Evolutionary conservation across 2,113 vertebrate genomes (phyloP).

Genomic region (Vireo altiloquus): DNA sequence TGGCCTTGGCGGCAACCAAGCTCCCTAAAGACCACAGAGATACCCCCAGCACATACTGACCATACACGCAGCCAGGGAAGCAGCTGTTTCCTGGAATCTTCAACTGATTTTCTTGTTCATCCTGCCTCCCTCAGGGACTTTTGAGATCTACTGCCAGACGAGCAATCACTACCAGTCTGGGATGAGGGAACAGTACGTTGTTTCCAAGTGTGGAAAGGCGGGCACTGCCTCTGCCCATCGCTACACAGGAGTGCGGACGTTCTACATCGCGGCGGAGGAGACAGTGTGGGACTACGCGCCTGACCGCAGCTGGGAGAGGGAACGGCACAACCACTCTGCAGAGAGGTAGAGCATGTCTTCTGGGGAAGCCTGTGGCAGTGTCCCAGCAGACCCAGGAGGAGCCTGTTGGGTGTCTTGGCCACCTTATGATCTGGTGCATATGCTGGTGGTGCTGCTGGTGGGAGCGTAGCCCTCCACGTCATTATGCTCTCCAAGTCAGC

Average conservation of each 20-base stretch:
- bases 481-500: neutral
- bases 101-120: neutral
- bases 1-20: neutral
- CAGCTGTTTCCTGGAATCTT: neutral
- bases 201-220: conserved; percentile 53
- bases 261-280: conserved; percentile 73
- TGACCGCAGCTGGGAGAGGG: conserved; percentile 72
- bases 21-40: neutral
- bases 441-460: neutral
- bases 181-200: conserved; percentile 69
- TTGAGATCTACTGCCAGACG: conserved; percentile 75
- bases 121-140: conserved; percentile 62
- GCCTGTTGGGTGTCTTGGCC: neutral
- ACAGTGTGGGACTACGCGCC: conserved; percentile 73
- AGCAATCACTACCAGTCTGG: conserved; percentile 73
- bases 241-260: conserved; percentile 44
- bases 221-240: neutral
- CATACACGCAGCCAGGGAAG: fast-evolving
- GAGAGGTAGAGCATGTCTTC: conserved; percentile 61
- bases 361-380: neutral
- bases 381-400: neutral
- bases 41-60: neutral
- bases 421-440: fast-evolving
- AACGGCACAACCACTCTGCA: conserved; percentile 60
- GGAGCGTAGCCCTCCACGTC: fast-evolving